Percentiles rank a stretch among this genome's conserved stretches.
These are phyloP conservation scores for Leptopilina clavipes DNA, from an alignment of 1,140 invertebrate species.

Conservation along the genomic window DNA sequence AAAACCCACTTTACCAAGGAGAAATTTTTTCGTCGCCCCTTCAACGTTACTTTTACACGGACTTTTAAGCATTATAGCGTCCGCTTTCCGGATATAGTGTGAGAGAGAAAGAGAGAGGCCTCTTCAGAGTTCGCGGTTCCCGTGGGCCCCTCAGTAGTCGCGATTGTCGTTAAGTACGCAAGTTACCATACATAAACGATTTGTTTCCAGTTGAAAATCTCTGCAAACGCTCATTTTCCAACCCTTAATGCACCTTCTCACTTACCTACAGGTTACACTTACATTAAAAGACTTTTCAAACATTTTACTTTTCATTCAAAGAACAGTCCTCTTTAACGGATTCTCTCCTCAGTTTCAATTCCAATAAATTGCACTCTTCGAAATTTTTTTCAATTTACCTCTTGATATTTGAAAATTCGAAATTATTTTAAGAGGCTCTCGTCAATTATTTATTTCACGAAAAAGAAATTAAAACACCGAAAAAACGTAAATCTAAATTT, in stretches of 20 bases:
- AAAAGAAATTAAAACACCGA: too few species aligned
- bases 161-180: constrained; percentile 40
- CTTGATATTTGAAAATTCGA: neutral
- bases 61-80: constrained; percentile 55
- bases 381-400: neutral
- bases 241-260: constrained; percentile 31
- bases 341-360: neutral
- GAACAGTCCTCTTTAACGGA: neutral
- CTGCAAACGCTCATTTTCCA: constrained; percentile 29
- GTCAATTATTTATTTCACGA: too few species aligned
- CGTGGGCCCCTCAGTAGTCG: constrained; percentile 21
- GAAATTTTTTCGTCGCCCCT: constrained; percentile 47
- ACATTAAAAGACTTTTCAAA: constrained; percentile 30
- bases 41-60: constrained; percentile 50
- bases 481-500: too few species aligned
- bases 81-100: constrained; percentile 8
- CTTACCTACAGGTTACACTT: constrained; percentile 17
- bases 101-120: constrained; percentile 31
- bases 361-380: neutral
- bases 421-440: too few species aligned
- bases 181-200: constrained; percentile 53
- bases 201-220: constrained; percentile 36
- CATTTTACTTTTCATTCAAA: constrained; percentile 20
- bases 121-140: constrained; percentile 47
- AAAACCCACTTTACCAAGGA: constrained; percentile 41